A percentile compares a stretch with the other conserved stretches of the same genome.
These are phyloP conservation scores for Pedionomus torquatus DNA, from an alignment of 2,113 vertebrate species.

Conservation along the genomic window DNA sequence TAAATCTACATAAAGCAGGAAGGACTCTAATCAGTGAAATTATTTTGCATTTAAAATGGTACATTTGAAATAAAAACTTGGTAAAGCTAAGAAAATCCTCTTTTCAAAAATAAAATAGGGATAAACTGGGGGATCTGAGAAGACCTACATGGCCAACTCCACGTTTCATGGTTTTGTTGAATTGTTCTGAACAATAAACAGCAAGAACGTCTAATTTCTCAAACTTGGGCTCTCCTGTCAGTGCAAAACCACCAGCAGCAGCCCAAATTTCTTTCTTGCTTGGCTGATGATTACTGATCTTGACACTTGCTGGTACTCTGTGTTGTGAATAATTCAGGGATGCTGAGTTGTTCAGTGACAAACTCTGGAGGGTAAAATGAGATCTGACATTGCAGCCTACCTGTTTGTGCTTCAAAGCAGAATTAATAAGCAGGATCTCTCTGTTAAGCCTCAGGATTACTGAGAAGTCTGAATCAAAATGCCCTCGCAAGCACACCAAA, in stretches of 20 bases:
- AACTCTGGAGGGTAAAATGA: constrained; percentile 5
- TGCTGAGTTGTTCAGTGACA: not conserved
- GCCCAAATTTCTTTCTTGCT: not conserved
- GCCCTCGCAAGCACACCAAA: not conserved
- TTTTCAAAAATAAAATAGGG: not conserved
- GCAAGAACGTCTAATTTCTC: not conserved
- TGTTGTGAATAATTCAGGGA: constrained; percentile 41
- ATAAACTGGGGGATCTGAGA: not conserved
- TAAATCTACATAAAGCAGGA: not conserved
- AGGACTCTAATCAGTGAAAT: not conserved
- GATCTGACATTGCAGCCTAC: constrained; percentile 15
- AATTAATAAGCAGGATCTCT: constrained; percentile 20
- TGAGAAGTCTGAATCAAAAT: not conserved
- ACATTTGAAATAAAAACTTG: not conserved
- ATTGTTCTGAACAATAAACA: not conserved
- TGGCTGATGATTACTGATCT: constrained; percentile 7
- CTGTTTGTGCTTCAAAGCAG: constrained; percentile 13
- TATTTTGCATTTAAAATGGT: not conserved
- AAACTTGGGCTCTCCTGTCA: not conserved
- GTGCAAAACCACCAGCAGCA: not conserved
- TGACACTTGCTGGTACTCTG: not conserved
- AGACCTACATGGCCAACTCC: not conserved
- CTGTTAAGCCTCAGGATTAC: not conserved
- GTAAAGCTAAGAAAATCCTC: not conserved
- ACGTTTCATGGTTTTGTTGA: not conserved